Evolutionary conservation across 2,797 vertebrate genomes (phyloP).

Genomic region (Balearica regulorum): DNA sequence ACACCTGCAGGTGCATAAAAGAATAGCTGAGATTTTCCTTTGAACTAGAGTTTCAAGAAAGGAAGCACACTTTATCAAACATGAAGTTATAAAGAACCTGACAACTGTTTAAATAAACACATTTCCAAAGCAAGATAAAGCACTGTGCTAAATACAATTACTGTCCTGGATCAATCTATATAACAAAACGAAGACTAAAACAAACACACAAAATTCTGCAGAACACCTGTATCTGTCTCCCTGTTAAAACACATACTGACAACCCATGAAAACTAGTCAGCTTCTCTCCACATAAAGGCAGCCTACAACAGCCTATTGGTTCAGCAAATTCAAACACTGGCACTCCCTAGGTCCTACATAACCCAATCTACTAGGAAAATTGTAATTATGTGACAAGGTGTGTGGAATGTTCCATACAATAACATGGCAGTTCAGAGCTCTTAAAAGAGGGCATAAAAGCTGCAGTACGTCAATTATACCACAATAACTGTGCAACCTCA

Average conservation of each 20-base stretch:
- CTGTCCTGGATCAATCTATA: not conserved
- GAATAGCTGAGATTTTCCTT: slow-evolving; percentile 23
- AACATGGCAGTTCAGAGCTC: slow-evolving; percentile 38
- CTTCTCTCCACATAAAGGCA: not conserved
- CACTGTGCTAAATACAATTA: slow-evolving; percentile 4
- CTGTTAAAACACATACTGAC: not conserved
- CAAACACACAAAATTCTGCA: not conserved
- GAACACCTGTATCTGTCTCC: not conserved
- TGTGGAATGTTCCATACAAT: slow-evolving; percentile 46
- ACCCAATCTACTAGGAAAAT: slow-evolving; percentile 30
- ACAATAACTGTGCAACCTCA: slow-evolving; percentile 53
- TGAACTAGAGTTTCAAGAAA: slow-evolving; percentile 27
- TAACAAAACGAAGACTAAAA: not conserved
- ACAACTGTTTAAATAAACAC: slow-evolving; percentile 36
- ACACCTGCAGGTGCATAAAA: slow-evolving; percentile 19
- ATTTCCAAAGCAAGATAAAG: slow-evolving; percentile 6
- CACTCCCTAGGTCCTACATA: slow-evolving; percentile 21
- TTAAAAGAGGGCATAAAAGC: slow-evolving; percentile 46
- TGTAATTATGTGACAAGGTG: slow-evolving; percentile 26
- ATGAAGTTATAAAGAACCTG: not conserved
- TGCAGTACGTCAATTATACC: slow-evolving; percentile 46
- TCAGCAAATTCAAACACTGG: slow-evolving; percentile 14
- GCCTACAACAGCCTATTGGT: not conserved
- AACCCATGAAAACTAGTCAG: slow-evolving; percentile 19
- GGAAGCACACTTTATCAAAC: not conserved